phyloP scores from a whole-genome alignment of 23 tunicate species.

The Clavelina lepadiformis region DNA sequence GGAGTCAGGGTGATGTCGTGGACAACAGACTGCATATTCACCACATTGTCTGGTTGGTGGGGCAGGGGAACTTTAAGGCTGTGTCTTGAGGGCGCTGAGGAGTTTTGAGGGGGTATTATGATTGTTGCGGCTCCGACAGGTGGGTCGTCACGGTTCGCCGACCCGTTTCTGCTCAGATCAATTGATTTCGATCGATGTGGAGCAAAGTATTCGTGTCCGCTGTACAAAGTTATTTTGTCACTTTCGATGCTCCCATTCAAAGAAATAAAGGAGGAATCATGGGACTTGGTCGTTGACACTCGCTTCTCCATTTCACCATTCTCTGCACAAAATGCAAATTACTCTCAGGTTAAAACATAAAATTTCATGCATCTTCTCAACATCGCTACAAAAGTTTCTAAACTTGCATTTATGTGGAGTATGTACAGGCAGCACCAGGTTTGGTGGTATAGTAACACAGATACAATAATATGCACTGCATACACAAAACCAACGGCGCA shows the following conservation, averaged over 20 bases:
- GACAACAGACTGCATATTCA: no score
- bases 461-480: no score
- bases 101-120: slow-evolving; percentile 6
- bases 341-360: no score
- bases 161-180: slow-evolving; percentile 24
- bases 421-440: no score
- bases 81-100: neutral
- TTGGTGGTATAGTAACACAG: no score
- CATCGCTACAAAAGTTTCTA: no score
- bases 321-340: no score
- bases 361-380: no score
- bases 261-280: slow-evolving; percentile 12
- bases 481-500: no score
- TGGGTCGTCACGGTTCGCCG: slow-evolving; percentile 1
- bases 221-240: slow-evolving; percentile 18
- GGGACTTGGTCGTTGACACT: no score
- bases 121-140: slow-evolving; percentile 7
- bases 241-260: slow-evolving; percentile 21
- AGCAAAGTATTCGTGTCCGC: slow-evolving; percentile 6
- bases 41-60: slow-evolving; percentile 3
- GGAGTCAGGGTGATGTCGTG: slow-evolving; percentile 2
- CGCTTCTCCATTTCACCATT: no score
- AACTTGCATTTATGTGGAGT: no score
- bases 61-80: neutral
- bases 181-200: slow-evolving; percentile 23